phyloP scores from a whole-genome alignment of 2,797 vertebrate species.

The Xenentodon cancila region DNA sequence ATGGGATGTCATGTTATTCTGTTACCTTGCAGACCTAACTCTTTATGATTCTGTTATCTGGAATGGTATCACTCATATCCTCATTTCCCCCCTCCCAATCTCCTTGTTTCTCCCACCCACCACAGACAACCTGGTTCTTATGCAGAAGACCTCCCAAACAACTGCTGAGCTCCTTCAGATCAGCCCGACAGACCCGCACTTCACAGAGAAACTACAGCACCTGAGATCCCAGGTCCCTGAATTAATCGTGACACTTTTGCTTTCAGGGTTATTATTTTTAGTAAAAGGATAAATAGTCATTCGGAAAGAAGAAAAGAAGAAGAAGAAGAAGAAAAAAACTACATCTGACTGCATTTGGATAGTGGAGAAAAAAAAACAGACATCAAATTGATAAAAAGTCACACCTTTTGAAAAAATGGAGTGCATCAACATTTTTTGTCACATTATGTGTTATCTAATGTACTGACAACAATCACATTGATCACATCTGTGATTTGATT shows the following conservation, averaged over 20 bases:
- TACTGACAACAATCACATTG: background rate
- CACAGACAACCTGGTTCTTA: slow-evolving; percentile 67
- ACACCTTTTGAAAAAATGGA: too few species aligned
- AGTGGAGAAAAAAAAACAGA: background rate
- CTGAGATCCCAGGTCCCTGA: slow-evolving; percentile 72
- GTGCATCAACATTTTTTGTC: background rate
- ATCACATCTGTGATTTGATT: background rate
- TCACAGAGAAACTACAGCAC: slow-evolving; percentile 39
- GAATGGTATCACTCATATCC: slow-evolving; percentile 50
- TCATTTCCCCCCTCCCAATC: slow-evolving; percentile 4
- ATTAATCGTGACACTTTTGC: background rate
- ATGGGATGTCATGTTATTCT: slow-evolving; percentile 72
- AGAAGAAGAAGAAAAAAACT: slow-evolving; percentile 6
- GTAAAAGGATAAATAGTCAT: background rate
- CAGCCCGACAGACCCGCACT: slow-evolving; percentile 53
- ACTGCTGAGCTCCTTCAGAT: slow-evolving; percentile 54
- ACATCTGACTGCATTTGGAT: background rate
- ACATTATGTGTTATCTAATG: too few species aligned
- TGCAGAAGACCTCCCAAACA: slow-evolving; percentile 61
- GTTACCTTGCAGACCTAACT: slow-evolving; percentile 61
- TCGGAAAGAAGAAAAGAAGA: too few species aligned
- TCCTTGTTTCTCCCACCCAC: too few species aligned
- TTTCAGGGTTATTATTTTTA: background rate
- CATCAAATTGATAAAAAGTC: background rate
- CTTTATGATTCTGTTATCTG: slow-evolving; percentile 42